A percentile compares a stretch with the other conserved stretches of the same genome.
phyloP scores from a whole-genome alignment of 2,797 vertebrate genomes.

The Erithacus rubecula region DNA sequence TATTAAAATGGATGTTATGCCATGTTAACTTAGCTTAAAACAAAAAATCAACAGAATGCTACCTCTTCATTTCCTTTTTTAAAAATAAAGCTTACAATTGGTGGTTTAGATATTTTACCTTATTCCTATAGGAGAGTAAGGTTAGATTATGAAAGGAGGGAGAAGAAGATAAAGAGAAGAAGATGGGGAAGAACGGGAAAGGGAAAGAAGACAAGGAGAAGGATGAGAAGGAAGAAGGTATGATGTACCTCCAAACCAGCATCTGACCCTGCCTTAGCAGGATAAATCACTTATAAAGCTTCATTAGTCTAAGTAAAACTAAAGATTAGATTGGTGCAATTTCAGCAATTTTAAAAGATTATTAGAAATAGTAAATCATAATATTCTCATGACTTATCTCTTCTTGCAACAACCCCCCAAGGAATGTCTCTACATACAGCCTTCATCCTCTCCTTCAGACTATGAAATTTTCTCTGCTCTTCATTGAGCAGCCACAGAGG shows the following conservation, averaged over 20 bases:
- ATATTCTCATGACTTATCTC: background rate
- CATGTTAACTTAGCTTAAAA: background rate
- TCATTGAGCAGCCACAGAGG: background rate
- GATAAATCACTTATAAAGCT: background rate
- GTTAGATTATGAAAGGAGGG: background rate
- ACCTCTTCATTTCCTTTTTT: background rate
- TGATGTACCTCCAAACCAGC: background rate
- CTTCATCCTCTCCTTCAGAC: background rate
- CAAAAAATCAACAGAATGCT: background rate
- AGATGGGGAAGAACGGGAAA: background rate
- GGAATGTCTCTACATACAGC: background rate
- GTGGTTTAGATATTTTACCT: background rate
- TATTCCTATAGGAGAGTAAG: background rate
- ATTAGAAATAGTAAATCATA: background rate
- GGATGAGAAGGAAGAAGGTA: background rate
- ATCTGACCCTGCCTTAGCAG: background rate
- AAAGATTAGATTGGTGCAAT: background rate
- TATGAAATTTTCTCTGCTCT: background rate
- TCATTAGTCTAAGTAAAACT: background rate
- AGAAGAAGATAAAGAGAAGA: background rate
- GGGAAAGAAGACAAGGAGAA: background rate
- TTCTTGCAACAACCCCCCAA: background rate
- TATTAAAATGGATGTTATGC: background rate
- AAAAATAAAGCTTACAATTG: background rate
- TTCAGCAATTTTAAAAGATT: background rate